Base-by-base conservation (phyloP, 2,888 invertebrate genomes). In the Conchocele bisecta region DNA sequence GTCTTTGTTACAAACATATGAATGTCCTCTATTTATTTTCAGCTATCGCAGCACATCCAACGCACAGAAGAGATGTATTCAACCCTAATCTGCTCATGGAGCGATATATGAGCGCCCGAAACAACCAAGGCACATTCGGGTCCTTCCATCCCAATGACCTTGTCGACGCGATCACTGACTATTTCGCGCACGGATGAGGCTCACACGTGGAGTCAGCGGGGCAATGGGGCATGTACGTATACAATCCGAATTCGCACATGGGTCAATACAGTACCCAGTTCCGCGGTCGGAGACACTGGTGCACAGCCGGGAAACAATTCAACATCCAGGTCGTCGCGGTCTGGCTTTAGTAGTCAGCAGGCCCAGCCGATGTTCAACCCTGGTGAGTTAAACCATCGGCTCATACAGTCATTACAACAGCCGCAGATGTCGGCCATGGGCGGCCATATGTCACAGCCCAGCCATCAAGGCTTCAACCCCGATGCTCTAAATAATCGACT, bases 91-190 rank as follows among this genome's bases (percentile, higher is more conserved):
- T 50, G 35, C 54, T 79, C 13, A 79, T 79, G 79, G 39, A 71
- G 9, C 53, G 56, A 29, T 73, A 75, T 37, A 79, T 75, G 79
- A 58, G 68, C 53, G 54, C 71, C 35, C 68, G 79, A 24, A 79
- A 73, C 9, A 60, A 75, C 44, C 72, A 79, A 56, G 60, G 42
- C 7, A 54, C 53, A 4, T 79, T 67, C 33, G 79, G 79, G 11
- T 75, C 75, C 4, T 79, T 65, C 50, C 75, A 79, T 31, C 79
- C 79, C 11, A 58, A 68, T 17, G 79, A 79, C 39, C 61, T 79
- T 4, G 50, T 69, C 13, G 42, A 70, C 9, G 60, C 72, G 13
- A 73, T 70, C 2, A 46, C 61, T 1, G 54, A 39, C n/a, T 75
- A 63, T 50, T 79, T 79, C 46, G 31, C 35, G 28, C 22, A 68